Evolutionary conservation across 2,888 invertebrate genomes (phyloP).

Genomic region (Pandemis heparana): DNA sequence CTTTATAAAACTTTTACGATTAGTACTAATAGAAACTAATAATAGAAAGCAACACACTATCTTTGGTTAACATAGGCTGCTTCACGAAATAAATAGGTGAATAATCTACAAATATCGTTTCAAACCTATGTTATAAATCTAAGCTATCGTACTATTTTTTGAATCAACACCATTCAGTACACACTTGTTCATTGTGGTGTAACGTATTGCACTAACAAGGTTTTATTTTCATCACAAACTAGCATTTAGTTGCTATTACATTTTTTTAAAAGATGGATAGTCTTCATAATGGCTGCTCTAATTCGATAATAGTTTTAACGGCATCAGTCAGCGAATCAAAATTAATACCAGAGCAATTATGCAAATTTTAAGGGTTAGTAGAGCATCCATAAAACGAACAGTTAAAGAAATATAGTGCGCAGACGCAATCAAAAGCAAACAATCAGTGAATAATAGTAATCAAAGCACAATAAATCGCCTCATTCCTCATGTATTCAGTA

Average conservation of each 20-base stretch:
- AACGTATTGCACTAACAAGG: slow-evolving; percentile 5
- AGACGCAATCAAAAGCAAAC: slow-evolving; percentile 10
- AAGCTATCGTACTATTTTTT: no score
- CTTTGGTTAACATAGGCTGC: no score
- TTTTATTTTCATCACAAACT: not conserved
- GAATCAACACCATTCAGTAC: no score
- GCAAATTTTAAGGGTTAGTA: slow-evolving; percentile 33
- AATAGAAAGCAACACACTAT: no score
- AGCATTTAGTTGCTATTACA: not conserved
- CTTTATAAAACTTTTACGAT: no score
- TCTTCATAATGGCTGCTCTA: slow-evolving; percentile 11
- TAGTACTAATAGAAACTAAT: no score
- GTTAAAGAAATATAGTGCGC: slow-evolving; percentile 6
- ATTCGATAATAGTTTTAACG: slow-evolving; percentile 21
- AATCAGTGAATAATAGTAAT: slow-evolving; percentile 15
- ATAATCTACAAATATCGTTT: no score
- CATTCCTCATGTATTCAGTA: slow-evolving; percentile 66
- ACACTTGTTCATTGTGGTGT: not conserved
- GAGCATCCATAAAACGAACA: slow-evolving; percentile 21
- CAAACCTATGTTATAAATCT: no score
- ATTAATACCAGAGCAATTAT: slow-evolving; percentile 22
- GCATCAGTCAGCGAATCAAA: slow-evolving; percentile 19
- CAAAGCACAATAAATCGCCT: slow-evolving; percentile 44
- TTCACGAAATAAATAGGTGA: no score
- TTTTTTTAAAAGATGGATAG: not conserved